Evolutionary conservation across 2,888 invertebrate species (phyloP).

Genomic region (Cabera pusaria): DNA sequence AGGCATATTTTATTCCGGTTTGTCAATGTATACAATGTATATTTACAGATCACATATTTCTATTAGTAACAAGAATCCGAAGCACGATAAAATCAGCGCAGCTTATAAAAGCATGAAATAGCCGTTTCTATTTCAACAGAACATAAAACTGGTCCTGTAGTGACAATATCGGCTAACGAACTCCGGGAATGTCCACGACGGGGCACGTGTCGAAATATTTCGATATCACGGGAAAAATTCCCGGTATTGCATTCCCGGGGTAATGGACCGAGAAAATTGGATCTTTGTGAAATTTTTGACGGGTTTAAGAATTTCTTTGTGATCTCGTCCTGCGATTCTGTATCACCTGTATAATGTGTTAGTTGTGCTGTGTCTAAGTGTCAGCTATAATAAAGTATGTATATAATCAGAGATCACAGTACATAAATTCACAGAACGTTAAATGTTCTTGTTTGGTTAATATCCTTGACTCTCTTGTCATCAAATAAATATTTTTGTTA

Average conservation of each 20-base stretch:
- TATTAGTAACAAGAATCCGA: conserved; percentile 21
- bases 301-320: too few relatives aligned
- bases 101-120: conserved; percentile 18
- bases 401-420: too few relatives aligned
- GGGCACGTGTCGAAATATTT: conserved; percentile 24
- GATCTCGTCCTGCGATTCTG: too few relatives aligned
- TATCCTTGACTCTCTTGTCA: too few relatives aligned
- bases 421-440: too few relatives aligned
- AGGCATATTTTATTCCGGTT: too few relatives aligned
- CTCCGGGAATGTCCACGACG: conserved; percentile 17
- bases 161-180: conserved; percentile 32
- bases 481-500: too few relatives aligned
- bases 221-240: conserved; percentile 13
- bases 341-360: too few relatives aligned
- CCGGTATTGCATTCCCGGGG: conserved; percentile 14
- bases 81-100: conserved; percentile 12
- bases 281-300: too few relatives aligned
- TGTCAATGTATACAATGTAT: conserved; percentile 1
- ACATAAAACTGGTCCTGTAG: conserved; percentile 18
- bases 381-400: too few relatives aligned
- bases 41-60: conserved; percentile 13
- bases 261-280: conserved; percentile 8
- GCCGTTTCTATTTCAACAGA: conserved; percentile 23
- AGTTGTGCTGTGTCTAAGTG: too few relatives aligned
- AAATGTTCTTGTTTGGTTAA: too few relatives aligned